Evolutionary conservation across 2,888 invertebrate genomes (phyloP), one percentile per base, ranked within the genome.

Genomic region (Julus scandinavius): DNA sequence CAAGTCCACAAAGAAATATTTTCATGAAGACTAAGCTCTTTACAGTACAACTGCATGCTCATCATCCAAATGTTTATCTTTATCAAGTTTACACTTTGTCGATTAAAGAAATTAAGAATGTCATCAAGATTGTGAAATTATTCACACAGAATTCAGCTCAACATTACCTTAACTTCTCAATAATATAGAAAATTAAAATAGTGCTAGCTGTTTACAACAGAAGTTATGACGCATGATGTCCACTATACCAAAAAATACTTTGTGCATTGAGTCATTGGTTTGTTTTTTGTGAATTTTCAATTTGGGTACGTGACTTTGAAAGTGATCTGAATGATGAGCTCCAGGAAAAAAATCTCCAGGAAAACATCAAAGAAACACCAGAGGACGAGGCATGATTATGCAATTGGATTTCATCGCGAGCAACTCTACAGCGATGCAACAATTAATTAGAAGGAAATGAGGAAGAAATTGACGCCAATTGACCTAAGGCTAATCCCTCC

Each of bases 391-490:
- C 29, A 80, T 80, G 80, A 13, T 80, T 80, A 40, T 80, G 80
- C 80, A 80, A 80, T 80, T 13, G 38, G 38, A 80, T 38, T 80
- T 80, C 38, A 38, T 80, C 80, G 38, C 15, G 13, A 13, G 80
- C 15, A 80, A 38, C 80, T 29, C 38, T 38, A 4, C 38, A 15
- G 38, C 13, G 1, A 15, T 40, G 29, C 7, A n/a, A 80, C 29
- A 80, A 80, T 80, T 80, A 80, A 80, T 15, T 29, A 80, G 38
- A 80, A 80, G 15, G 38, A 80, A 80, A 40, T 80, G 13, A 40
- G 80, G 15, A 80, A 80, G 80, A 80, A 80, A 80, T 80, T 80
- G 80, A 80, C 80, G 80, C 80, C 80, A 80, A 80, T 80, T 80
- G 80, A 80, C 80, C 80, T 5, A 80, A 80, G 38, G 80, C 80